Base-by-base conservation (phyloP, 2,797 vertebrate genomes). In the Silurus lanzhouensis region DNA sequence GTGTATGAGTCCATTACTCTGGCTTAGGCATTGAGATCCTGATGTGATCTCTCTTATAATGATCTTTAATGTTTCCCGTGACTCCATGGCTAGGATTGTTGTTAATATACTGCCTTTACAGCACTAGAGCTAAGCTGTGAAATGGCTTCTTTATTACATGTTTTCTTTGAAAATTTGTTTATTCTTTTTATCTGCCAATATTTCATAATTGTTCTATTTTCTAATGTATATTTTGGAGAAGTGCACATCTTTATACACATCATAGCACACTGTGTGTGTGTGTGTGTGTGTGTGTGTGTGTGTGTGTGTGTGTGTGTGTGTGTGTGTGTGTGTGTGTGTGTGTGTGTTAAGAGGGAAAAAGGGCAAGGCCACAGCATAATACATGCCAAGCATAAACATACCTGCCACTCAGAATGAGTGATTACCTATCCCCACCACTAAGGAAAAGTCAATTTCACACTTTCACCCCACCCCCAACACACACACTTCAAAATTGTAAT, bases 361-460 rank as follows among this genome's bases (percentile, higher is more conserved):
- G 71, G 84, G 55, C 77, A 88, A 85, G 86, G 86, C 87, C 84
- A 89, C 67, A 58, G 66, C 55, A 81, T 70, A 83, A 27, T 9
- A 57, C 68, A 72, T 25, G 61, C 92, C 91, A 90, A 91, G 91
- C 91, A 94, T 92, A 92, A 94, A 92, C 92, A 88, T 90, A 91
- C 48, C 85, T 88, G 93, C 90, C 93, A 93, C 92, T 95, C 94
- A 94, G 91, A 92, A 95, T 95, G 94, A 95, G 88, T 92, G 94
- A 95, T 95, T 92, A 93, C 92, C 91, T 93, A 83, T 44, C 90
- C 87, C 87, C 89, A 86, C 86, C 81, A 91, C 91, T 90, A 91
- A 91, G 90, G 92, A 94, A 94, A 95, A 94, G 93, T 94, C 92
- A 93, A 93, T 95, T 94, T 92, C 87, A 89, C 88, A 79, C 89